phyloP scores from a whole-genome alignment of 1,140 invertebrate species.

The Goniozus legneri region DNA sequence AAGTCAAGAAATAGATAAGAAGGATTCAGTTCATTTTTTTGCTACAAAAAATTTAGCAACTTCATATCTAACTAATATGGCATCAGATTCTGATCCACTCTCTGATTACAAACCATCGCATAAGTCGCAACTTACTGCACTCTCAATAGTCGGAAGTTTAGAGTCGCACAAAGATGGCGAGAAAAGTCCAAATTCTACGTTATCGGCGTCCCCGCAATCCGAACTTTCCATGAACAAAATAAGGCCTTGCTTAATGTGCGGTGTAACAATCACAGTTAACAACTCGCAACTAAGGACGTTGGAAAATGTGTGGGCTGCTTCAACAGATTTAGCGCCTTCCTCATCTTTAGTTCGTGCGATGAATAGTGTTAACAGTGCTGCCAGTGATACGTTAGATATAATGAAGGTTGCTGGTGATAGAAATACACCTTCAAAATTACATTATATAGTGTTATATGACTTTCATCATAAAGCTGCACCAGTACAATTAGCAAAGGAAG shows the following conservation, averaged over 20 bases:
- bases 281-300: constrained; percentile 41
- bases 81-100: constrained; percentile 38
- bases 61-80: constrained; percentile 37
- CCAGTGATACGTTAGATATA: constrained; percentile 50
- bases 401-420: constrained; percentile 49
- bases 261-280: constrained; percentile 41
- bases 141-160: constrained; percentile 52
- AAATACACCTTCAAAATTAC: constrained; percentile 32
- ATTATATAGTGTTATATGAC: constrained; percentile 60
- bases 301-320: constrained; percentile 50
- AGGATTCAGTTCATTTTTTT: constrained; percentile 43
- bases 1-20: constrained; percentile 43
- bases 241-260: constrained; percentile 51
- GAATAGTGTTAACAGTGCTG: constrained; percentile 62
- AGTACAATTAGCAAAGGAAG: constrained; percentile 33
- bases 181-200: constrained; percentile 22
- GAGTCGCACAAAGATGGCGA: constrained; percentile 22
- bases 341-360: constrained; percentile 59
- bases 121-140: constrained; percentile 49
- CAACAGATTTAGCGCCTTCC: constrained; percentile 44
- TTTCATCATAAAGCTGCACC: constrained; percentile 52
- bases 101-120: constrained; percentile 37
- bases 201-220: constrained; percentile 8
- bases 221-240: constrained; percentile 30
- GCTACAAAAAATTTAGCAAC: constrained; percentile 36